Evolutionary conservation across 2,113 vertebrate genomes (phyloP), one percentile per base, ranked within the genome.

Genomic region (Lagopus leucura): DNA sequence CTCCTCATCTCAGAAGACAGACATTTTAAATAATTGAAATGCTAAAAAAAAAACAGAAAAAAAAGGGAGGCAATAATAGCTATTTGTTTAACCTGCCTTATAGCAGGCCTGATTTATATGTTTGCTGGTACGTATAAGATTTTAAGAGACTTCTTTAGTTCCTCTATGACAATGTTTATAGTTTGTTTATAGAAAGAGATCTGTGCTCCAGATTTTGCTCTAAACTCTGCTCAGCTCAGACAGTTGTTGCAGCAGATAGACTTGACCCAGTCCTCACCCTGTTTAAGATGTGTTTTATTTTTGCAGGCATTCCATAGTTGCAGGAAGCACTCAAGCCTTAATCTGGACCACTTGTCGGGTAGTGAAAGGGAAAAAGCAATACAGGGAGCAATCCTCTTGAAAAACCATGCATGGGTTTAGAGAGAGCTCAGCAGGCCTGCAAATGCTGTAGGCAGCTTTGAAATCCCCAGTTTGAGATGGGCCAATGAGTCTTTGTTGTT

Each of bases 301-400:
- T 84, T 76, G 79, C 73, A 87, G 91, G 82, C 86, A 48, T 96
- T 89, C 91, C 65, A 15, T 16, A 66, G 64, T 55, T 69, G 74
- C 92, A 95, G 92, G 92, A 82, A 94, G 79, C 85, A 84, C 92
- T 91, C 92, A 14, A 57, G 66, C 50, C 76, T 91, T 92, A 94
- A 93, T 91, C 86, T 58, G 86, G 91, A 75, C 81, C 77, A 72
- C 89, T 94, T 80, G 93, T 78, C 5, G 6, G 54, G 76, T 2
- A 61, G 60, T 32, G 76, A 86, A 77, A 82, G 82, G 66, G 11
- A 55, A 86, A 76, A 77, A 69, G 0, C 69, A 86, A 54, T 52
- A 52, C 22, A 16, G 71, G 84, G 78, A 96, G 79, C 38, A 64
- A 83, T 83, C 38, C 87, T 58, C 77, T 32, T 36, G 82, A 75